These are phyloP conservation scores for Amphibalanus amphitrite DNA, from an alignment of 1,140 invertebrate species.

Conservation along the genomic window DNA sequence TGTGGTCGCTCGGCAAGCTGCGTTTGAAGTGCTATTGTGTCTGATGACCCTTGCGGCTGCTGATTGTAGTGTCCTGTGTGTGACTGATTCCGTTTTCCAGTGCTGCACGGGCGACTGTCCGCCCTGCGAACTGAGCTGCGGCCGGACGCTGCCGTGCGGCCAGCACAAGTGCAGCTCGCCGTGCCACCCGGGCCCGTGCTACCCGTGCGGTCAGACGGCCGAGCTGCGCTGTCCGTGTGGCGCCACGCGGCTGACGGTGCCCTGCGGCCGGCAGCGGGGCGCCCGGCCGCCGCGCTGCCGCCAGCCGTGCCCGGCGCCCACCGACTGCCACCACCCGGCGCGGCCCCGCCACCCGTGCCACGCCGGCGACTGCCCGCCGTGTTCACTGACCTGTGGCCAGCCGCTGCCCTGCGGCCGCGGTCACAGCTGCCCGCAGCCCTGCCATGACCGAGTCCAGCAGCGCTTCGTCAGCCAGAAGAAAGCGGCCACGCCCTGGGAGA, in stretches of 20 bases:
- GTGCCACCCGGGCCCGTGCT: conserved; percentile 77
- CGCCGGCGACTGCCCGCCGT: conserved; percentile 69
- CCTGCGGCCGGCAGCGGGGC: conserved; percentile 56
- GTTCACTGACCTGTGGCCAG: conserved; percentile 51
- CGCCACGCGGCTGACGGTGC: conserved; percentile 53
- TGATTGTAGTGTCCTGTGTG: conserved; percentile 18
- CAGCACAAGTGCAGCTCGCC: conserved; percentile 73
- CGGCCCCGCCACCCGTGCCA: conserved; percentile 63
- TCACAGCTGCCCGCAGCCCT: conserved; percentile 53
- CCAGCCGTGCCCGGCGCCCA: conserved; percentile 34
- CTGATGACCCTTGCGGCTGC: too few species aligned
- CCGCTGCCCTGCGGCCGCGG: conserved; percentile 47
- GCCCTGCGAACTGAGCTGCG: conserved; percentile 72
- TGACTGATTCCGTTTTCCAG: conserved; percentile 23
- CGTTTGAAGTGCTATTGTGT: too few species aligned
- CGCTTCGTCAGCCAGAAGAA: conserved; percentile 33
- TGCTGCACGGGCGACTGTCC: conserved; percentile 71
- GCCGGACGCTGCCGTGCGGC: conserved; percentile 58
- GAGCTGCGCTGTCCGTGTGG: conserved; percentile 68
- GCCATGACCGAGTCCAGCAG: conserved; percentile 61
- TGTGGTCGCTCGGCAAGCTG: too few species aligned
- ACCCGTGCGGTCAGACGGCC: conserved; percentile 63
- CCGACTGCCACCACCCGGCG: conserved; percentile 58
- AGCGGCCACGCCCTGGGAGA: conserved; percentile 57
- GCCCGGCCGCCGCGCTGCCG: conserved; percentile 26